Evolutionary conservation across 92 coral and sea anemone species (phyloP).

Genomic region (Actinernus sp.): DNA sequence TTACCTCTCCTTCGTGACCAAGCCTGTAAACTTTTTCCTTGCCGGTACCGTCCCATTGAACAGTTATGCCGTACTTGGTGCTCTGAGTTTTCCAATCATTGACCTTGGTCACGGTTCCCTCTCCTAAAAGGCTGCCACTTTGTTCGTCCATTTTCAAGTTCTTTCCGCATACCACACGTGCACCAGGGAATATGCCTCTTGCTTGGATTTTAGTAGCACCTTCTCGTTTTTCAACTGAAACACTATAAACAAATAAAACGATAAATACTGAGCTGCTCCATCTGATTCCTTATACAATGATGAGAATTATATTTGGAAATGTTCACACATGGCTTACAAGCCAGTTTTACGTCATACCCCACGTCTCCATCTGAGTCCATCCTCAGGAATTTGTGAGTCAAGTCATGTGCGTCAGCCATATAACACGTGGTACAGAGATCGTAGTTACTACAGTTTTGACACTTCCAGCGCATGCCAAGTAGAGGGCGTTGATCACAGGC

Average conservation of each 20-base stretch:
- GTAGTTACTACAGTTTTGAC: constrained; percentile 36
- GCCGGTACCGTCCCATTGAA: constrained; percentile 48
- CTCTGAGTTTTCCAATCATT: constrained; percentile 21
- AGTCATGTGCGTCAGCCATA: constrained; percentile 57
- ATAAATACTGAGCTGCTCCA: background rate
- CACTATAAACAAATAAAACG: constrained; percentile 7
- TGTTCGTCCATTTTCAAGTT: constrained; percentile 63
- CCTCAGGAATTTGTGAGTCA: constrained; percentile 37
- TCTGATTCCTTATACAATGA: no score
- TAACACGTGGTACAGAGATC: constrained; percentile 68
- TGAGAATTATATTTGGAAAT: no score
- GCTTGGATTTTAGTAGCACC: constrained; percentile 60
- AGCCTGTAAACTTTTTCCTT: constrained; percentile 50
- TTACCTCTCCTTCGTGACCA: constrained; percentile 67
- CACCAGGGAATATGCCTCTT: constrained; percentile 65
- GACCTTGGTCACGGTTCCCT: constrained; percentile 49
- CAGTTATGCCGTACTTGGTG: constrained; percentile 44
- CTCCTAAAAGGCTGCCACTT: constrained; percentile 45
- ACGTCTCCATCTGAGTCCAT: constrained; percentile 8
- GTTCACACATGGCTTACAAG: no score
- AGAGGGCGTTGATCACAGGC: constrained; percentile 47
- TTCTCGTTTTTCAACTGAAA: constrained; percentile 52
- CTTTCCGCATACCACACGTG: constrained; percentile 62
- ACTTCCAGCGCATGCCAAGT: constrained; percentile 61
- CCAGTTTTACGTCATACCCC: constrained; percentile 50